phyloP scores from a whole-genome alignment of 2,797 vertebrate species.

The Xenops minutus region DNA sequence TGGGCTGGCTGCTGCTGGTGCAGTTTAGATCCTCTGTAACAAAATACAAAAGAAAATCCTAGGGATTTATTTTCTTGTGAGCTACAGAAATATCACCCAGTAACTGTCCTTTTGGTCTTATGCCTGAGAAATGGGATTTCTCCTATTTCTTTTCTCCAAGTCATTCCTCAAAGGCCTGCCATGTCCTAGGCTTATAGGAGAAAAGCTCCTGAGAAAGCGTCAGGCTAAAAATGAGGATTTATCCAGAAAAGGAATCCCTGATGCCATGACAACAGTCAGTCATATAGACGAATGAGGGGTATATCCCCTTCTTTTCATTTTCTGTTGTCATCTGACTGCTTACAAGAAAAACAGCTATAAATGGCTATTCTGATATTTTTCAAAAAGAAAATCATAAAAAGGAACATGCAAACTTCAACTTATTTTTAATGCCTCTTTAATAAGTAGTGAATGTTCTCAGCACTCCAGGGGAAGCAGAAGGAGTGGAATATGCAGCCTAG shows the following conservation, averaged over 20 bases:
- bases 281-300: accelerated
- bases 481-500: neutral
- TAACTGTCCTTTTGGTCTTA: neutral
- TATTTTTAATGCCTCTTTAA: conserved; percentile 40
- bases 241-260: neutral
- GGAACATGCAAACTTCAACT: neutral
- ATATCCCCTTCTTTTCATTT: neutral
- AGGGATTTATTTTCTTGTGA: neutral
- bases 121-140: neutral
- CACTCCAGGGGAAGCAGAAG: conserved; percentile 7
- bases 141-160: neutral
- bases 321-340: neutral
- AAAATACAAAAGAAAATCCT: neutral
- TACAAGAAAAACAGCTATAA: neutral
- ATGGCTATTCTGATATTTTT: neutral
- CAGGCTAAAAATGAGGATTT: neutral
- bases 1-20: accelerated
- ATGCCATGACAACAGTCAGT: accelerated
- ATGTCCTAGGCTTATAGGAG: neutral
- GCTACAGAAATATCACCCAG: neutral
- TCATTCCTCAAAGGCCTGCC: neutral
- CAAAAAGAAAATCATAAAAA: neutral
- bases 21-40: neutral
- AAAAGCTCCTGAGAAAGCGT: neutral
- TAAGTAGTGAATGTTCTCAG: conserved; percentile 40